These are phyloP conservation scores for Alcedo atthis DNA, from an alignment of 2,797 vertebrate genomes.

Conservation along the genomic window DNA sequence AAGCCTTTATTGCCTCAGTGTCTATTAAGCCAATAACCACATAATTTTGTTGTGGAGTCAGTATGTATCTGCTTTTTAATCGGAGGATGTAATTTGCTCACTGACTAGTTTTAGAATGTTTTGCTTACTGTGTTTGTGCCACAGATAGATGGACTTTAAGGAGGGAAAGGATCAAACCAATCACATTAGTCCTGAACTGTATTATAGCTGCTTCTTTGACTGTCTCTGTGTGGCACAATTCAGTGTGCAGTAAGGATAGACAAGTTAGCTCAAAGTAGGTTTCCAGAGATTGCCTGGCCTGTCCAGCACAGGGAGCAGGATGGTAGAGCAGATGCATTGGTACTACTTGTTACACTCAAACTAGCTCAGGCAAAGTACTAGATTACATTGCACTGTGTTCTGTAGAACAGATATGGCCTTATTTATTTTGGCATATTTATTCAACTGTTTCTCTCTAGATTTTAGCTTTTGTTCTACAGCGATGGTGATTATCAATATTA, in stretches of 20 bases:
- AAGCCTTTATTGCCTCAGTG: background rate
- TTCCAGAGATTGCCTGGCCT: background rate
- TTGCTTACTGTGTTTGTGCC: background rate
- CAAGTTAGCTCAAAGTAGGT: background rate
- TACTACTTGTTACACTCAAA: background rate
- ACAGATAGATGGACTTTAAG: background rate
- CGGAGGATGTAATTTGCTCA: background rate
- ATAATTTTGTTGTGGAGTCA: background rate
- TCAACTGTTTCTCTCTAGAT: background rate
- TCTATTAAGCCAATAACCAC: background rate
- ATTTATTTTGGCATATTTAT: background rate
- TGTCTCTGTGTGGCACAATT: background rate
- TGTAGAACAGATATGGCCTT: background rate
- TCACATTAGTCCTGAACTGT: fast-evolving
- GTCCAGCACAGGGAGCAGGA: background rate
- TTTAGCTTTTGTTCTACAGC: background rate
- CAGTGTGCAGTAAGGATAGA: background rate
- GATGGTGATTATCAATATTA: background rate
- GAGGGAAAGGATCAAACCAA: background rate
- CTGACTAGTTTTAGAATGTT: background rate
- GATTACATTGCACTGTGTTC: background rate
- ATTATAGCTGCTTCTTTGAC: background rate
- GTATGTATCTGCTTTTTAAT: background rate
- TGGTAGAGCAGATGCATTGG: background rate
- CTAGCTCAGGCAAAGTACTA: background rate